Evolutionary conservation across 2,888 invertebrate genomes (phyloP).

Genomic region (Campopleginae sp.): DNA sequence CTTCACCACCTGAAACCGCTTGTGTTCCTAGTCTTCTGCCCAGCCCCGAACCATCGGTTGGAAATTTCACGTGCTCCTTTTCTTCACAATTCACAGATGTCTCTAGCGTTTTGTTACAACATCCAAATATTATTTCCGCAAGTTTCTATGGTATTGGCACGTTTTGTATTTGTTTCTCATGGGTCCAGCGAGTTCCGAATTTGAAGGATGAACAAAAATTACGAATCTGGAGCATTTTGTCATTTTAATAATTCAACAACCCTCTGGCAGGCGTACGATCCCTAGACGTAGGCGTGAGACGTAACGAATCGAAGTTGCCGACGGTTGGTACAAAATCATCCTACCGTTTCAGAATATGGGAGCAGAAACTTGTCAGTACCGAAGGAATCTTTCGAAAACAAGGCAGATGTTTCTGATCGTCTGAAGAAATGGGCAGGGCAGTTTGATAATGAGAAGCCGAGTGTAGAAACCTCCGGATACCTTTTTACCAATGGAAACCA

Average conservation of each 20-base stretch:
- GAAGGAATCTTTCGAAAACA: not conserved
- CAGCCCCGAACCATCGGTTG: slow-evolving; percentile 1
- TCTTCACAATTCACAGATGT: slow-evolving; percentile 18
- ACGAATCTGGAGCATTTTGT: not conserved
- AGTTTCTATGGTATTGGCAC: not conserved
- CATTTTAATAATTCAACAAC: not conserved
- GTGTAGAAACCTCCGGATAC: not conserved
- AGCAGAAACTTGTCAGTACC: not conserved
- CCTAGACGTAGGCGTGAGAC: not conserved
- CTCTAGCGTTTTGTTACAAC: slow-evolving; percentile 11
- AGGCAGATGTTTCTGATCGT: not conserved
- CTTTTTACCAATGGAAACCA: slow-evolving; percentile 1
- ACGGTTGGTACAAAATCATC: not conserved
- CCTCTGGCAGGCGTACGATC: not conserved
- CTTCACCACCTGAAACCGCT: not conserved
- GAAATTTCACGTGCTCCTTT: not conserved
- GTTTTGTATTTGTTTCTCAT: not conserved
- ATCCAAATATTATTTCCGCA: not conserved
- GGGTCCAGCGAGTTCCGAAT: not conserved
- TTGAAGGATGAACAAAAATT: not conserved
- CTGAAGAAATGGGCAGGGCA: not conserved
- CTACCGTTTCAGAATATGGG: not conserved
- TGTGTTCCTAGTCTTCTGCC: slow-evolving; percentile 6
- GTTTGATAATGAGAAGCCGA: not conserved
- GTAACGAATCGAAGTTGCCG: not conserved